Conservation (phyloP, 1,140 invertebrate species). For the Sycophila sp. region DNA sequence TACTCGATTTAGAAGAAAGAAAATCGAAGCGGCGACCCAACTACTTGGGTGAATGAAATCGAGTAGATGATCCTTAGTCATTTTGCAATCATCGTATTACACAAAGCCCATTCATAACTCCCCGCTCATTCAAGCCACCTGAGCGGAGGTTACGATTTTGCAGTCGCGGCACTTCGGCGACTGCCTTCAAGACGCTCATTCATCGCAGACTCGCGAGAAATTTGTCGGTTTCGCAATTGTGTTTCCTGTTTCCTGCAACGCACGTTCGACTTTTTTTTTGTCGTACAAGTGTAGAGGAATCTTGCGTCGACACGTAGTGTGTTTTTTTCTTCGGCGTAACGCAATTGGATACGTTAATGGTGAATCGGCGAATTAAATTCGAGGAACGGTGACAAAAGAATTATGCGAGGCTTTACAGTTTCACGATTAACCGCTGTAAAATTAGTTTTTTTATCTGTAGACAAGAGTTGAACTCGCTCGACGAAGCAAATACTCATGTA, state of each 20-base stretch:
- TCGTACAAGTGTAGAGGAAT: too few relatives aligned
- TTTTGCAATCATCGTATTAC: not conserved
- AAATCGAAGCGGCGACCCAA: too few relatives aligned
- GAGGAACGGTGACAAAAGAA: too few relatives aligned
- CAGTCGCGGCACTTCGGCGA: not conserved
- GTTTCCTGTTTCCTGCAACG: constrained; percentile 53
- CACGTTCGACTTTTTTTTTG: constrained; percentile 38
- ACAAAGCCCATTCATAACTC: not conserved
- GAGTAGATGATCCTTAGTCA: not conserved
- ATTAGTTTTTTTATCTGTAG: too few relatives aligned
- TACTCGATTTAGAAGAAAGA: too few relatives aligned
- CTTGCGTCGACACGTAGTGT: too few relatives aligned
- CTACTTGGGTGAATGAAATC: too few relatives aligned
- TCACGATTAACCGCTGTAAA: too few relatives aligned
- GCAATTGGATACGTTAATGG: constrained; percentile 46
- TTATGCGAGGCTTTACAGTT: too few relatives aligned
- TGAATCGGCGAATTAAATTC: too few relatives aligned
- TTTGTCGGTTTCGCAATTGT: constrained; percentile 47
- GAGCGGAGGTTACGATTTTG: not conserved
- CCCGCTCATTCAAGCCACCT: not conserved
- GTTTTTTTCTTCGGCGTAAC: constrained; percentile 50
- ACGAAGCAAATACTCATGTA: too few relatives aligned
- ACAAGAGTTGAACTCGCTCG: too few relatives aligned
- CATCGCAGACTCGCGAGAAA: constrained; percentile 16
- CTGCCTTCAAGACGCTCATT: not conserved